A percentile compares a stretch with the other conserved stretches of the same genome.
phyloP scores from a whole-genome alignment of 2,888 invertebrate species.

The Phasia obesa region DNA sequence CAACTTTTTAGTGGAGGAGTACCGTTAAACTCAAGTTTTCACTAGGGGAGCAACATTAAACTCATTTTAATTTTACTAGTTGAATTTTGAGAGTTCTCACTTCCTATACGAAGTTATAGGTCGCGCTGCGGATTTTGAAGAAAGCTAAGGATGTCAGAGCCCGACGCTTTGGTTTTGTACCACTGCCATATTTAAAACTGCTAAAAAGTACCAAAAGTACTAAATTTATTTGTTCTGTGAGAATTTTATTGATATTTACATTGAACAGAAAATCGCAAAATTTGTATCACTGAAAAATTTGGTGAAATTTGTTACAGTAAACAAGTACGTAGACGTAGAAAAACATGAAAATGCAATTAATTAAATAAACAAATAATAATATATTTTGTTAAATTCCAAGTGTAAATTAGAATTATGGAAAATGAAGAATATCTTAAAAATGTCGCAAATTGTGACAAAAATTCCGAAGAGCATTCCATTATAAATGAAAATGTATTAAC shows the following conservation, averaged over 20 bases:
- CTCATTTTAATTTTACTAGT: too few relatives aligned
- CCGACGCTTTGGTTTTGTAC: too few relatives aligned
- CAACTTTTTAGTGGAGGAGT: too few relatives aligned
- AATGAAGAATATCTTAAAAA: slow-evolving; percentile 19
- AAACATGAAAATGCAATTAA: slow-evolving; percentile 43
- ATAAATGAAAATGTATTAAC: slow-evolving; percentile 36
- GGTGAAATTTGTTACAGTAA: slow-evolving; percentile 49
- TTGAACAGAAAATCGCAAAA: background rate
- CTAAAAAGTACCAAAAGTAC: too few relatives aligned
- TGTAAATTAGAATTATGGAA: slow-evolving; percentile 28
- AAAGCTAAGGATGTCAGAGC: too few relatives aligned
- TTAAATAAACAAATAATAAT: slow-evolving; percentile 66
- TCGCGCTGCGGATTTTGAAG: too few relatives aligned
- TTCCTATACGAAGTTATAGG: too few relatives aligned
- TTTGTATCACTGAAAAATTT: slow-evolving; percentile 34
- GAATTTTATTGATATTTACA: background rate
- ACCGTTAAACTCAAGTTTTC: too few relatives aligned
- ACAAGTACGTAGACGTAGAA: slow-evolving; percentile 29
- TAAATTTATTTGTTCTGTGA: too few relatives aligned
- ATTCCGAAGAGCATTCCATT: slow-evolving; percentile 54
- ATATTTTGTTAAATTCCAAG: slow-evolving; percentile 16
- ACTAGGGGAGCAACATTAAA: too few relatives aligned
- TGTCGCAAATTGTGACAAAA: slow-evolving; percentile 22
- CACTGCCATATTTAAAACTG: too few relatives aligned
- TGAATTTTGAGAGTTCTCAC: too few relatives aligned